Base-by-base conservation (phyloP, 2,113 vertebrate species). In the Cololabis saira region DNA sequence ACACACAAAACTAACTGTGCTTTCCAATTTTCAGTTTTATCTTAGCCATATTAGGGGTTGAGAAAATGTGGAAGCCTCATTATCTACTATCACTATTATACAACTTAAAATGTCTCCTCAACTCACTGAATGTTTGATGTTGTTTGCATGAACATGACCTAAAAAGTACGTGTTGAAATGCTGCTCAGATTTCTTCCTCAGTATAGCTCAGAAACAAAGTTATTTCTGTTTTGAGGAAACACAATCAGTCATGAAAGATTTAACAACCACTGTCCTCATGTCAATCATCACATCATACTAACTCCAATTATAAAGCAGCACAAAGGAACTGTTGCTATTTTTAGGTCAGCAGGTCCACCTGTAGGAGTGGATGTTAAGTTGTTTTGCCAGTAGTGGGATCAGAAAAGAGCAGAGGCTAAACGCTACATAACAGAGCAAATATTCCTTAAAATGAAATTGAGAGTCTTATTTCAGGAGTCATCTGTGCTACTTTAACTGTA, bases 221-320 rank as follows among this genome's bases (percentile, higher is more conserved):
- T 22, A 12, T 48, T 13, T 37, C 42, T 43, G 19, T 61, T 33
- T 33, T 57, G 13, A 42, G 41, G 16, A 18, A 50, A 50, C 45
- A 51, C 56, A 33, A 27, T 44, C 22, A 24, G n/a, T 48, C 44
- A 17, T 48, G 40, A 65, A 33, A 57, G 43, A 24, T 44, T 69
- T 62, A 68, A 75, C 67, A 67, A 18, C 67, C 3, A 16, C 47
- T 27, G 27, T 42, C 71, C 59, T 60, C 49, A 21, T 48, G 11
- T 59, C n/a, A n/a, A n/a, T n/a, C 56, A 67, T 70, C 42, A 51
- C 56, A 54, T 82, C 68, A 54, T 41, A 78, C 81, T 82, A 80
- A 75, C 76, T 55, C 21, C 42, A 53, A 76, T 44, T 5, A 8
- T 30, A 8, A 30, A 30, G 33, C 33, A 37, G 33, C 33, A 37